Base-by-base conservation (phyloP, 1,140 invertebrate genomes). In the Aphidius gifuensis region DNA sequence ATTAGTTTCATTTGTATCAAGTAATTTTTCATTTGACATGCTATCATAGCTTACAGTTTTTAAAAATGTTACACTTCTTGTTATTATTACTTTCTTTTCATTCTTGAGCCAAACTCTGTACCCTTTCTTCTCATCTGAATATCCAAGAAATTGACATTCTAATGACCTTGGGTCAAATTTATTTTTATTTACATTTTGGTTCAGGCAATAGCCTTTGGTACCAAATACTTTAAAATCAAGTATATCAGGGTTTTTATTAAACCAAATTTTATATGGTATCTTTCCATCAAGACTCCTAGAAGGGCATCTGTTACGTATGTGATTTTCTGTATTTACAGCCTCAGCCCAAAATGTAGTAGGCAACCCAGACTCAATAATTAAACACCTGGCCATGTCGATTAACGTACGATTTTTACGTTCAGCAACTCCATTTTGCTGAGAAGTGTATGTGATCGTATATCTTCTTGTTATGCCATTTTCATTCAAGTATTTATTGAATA, bases 321-420 rank as follows among this genome's bases (percentile, higher is more conserved):
- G 66, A 59, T 64, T 66, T 48, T 62, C 63, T 16, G 62, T 69
- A 46, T 55, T 64, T 6, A 66, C 32, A 9, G 65, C 67, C 49
- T 68, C 68, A 38, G 62, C 64, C 69, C 68, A 74, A 47, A 69
- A 72, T 9, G 50, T 57, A 23, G 70, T 61, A 7, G 60, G 69
- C 9, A 61, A 57, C 23, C 68, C 60, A 43, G 73, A 66, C 54
- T 72, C 60, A 44, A 67, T 39, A 11, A 80, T 58, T 66, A 80
- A 64, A 62, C 67, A 68, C 44, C 70, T 56, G 6, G 77, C 69
- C 63, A 63, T 70, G 53, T 81, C 76, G 7, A 73, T 61, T 40
- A 69, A 51, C 23, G 65, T 76, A 55, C 73, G 39, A 58, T 68
- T 67, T 60, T 59, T 47, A 54, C 65, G 55, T 53, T 69, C 48